A percentile compares a stretch with the other conserved stretches of the same genome.
These are phyloP conservation scores for Drosophila malerkotliana DNA, from an alignment of 1,140 invertebrate genomes.

Conservation along the genomic window DNA sequence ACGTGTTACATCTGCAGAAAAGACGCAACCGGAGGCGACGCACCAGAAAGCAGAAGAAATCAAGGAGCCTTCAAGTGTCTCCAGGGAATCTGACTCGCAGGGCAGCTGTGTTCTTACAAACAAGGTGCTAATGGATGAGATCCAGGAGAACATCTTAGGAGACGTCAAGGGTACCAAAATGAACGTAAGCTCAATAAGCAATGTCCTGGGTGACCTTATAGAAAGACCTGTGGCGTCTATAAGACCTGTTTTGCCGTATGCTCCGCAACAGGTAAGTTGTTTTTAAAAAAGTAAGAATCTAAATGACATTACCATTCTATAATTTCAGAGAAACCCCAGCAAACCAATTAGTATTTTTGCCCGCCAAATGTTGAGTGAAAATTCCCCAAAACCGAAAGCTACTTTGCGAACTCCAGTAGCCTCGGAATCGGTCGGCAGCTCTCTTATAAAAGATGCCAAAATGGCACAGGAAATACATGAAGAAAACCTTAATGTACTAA, in stretches of 20 bases:
- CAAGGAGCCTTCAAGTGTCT: background rate
- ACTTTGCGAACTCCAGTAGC: background rate
- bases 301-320: background rate
- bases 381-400: conserved; percentile 8
- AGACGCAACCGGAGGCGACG: background rate
- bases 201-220: conserved; percentile 86
- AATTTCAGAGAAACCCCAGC: conserved; percentile 15
- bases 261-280: conserved; percentile 14
- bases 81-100: too few species aligned
- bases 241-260: background rate
- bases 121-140: conserved; percentile 64
- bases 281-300: background rate
- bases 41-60: background rate
- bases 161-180: conserved; percentile 53
- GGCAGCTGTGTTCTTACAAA: background rate
- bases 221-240: conserved; percentile 80
- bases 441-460: conserved; percentile 85
- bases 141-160: conserved; percentile 75
- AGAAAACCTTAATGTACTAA: conserved; percentile 89
- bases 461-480: conserved; percentile 88
- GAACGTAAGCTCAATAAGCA: conserved; percentile 61
- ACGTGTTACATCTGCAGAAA: conserved; percentile 1
- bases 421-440: conserved; percentile 72
- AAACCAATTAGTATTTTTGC: conserved; percentile 58
- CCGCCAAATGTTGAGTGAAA: conserved; percentile 28